phyloP scores from a whole-genome alignment of 2,797 vertebrate species.

The Halcyon badia region DNA sequence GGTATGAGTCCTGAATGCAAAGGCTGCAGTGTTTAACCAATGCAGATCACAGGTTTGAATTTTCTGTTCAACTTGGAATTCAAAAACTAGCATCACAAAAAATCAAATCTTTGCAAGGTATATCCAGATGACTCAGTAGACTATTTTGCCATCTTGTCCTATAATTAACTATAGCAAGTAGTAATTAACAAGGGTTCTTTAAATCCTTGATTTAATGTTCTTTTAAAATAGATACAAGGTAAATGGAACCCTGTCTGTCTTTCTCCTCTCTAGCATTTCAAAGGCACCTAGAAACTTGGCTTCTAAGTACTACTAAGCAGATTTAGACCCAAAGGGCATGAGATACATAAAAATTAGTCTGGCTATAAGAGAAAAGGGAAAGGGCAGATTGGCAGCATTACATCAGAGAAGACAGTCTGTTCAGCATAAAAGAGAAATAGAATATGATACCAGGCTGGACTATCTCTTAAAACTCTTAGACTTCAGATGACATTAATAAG shows the following conservation, averaged over 20 bases:
- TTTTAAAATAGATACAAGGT: slow-evolving; percentile 26
- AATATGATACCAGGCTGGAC: not conserved
- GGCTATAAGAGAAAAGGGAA: slow-evolving; percentile 27
- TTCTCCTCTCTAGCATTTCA: slow-evolving; percentile 48
- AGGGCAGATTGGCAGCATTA: slow-evolving; percentile 38
- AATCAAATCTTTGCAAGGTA: not conserved
- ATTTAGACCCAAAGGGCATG: slow-evolving; percentile 61
- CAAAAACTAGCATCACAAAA: not conserved
- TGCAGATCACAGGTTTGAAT: not conserved
- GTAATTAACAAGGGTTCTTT: slow-evolving; percentile 44
- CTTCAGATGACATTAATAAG: slow-evolving; percentile 3
- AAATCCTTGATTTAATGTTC: slow-evolving; percentile 46
- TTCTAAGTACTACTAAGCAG: slow-evolving; percentile 50
- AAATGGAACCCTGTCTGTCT: slow-evolving; percentile 36
- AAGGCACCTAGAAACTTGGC: slow-evolving; percentile 67
- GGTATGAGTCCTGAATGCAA: not conserved
- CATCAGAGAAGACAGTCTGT: slow-evolving; percentile 8
- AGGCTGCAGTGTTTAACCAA: not conserved
- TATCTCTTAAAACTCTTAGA: slow-evolving; percentile 23
- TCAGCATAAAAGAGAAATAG: not conserved
- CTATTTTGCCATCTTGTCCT: slow-evolving; percentile 47
- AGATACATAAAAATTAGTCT: slow-evolving; percentile 51
- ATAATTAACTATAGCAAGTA: not conserved
- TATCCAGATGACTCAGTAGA: not conserved
- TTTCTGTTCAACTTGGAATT: slow-evolving; percentile 34